A percentile compares a stretch with the other conserved stretches of the same genome.
Evolutionary conservation across 2,113 vertebrate genomes (phyloP).

Genomic region (Stigmatopora argus): DNA sequence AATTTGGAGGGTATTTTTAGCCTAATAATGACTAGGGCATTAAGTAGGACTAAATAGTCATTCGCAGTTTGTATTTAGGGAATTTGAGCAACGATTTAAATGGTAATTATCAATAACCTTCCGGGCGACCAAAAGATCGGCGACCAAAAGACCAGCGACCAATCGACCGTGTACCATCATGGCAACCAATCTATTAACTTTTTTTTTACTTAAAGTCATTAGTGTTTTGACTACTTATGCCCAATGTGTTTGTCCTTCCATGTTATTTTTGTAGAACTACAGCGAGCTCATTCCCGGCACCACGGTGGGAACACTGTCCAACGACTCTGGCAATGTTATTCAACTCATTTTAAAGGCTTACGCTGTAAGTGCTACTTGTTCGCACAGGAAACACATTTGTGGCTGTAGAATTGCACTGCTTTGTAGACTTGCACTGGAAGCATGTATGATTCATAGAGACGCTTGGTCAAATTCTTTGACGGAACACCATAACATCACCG

Average conservation of each 20-base stretch:
- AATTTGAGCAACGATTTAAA: too few species aligned
- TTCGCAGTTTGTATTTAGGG: too few species aligned
- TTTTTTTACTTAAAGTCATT: neutral
- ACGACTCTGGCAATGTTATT: slow-evolving; percentile 88
- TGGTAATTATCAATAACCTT: too few species aligned
- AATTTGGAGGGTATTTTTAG: too few species aligned
- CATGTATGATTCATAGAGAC: slow-evolving; percentile 35
- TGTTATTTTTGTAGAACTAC: slow-evolving; percentile 78
- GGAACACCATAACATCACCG: slow-evolving; percentile 7
- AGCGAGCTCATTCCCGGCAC: slow-evolving; percentile 94
- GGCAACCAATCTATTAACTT: too few species aligned
- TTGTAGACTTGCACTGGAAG: slow-evolving; percentile 46
- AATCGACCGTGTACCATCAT: too few species aligned
- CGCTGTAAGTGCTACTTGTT: slow-evolving; percentile 68
- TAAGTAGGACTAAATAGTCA: too few species aligned
- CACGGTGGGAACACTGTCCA: slow-evolving; percentile 83
- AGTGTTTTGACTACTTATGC: neutral
- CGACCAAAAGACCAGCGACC: too few species aligned
- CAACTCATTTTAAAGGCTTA: slow-evolving; percentile 93
- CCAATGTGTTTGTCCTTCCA: slow-evolving; percentile 4
- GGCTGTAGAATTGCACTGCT: slow-evolving; percentile 48
- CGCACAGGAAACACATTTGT: slow-evolving; percentile 18
- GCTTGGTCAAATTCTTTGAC: slow-evolving; percentile 22
- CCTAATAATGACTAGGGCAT: too few species aligned
- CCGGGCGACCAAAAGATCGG: too few species aligned